Base-by-base conservation (phyloP, 2,888 invertebrate species). In the Tyria jacobaeae region DNA sequence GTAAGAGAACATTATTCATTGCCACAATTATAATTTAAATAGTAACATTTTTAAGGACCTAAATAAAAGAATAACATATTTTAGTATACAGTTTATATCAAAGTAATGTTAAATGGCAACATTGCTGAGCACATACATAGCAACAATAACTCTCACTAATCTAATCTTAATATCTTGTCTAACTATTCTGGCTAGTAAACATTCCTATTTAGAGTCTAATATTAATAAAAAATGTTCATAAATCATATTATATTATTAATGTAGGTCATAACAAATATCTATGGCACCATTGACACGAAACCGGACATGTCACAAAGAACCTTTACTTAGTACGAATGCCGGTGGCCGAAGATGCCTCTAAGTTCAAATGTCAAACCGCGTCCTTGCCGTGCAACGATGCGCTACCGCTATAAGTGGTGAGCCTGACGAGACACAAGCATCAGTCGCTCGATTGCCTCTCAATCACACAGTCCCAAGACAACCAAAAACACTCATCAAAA, bases 341-440 rank as follows among this genome's bases (percentile, higher is more conserved):
- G 62, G 73, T 81, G 82, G 74, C 76, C 83, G 84, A 83, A 86
- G 89, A 89, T 80, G 76, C 62, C 48, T 84, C 86, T 89, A 87
- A 90, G 91, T 92, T 91, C 90, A 92, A 92, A 93, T 93, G 93
- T 91, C 93, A 89, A 83, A 76, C 76, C 71, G 80, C 85, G 92
- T 91, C 93, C 92, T 91, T 89, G 92, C 83, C 70, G 57, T 59
- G 73, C 70, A 66, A 75, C 73, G 79, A 76, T 68, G 78, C 75
- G 78, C 81, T 66, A 70, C 76, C 76, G 66, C 64, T 92, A 93
- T 92, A 94, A 88, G 91, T 87, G 79, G 73, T 68, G 64, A 66
- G 71, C 72, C 78, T 80, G 61, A 62, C 86, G 64, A 71, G 75
- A 62, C 74, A 78, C 67, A 62, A 73, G 82, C 88, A 92, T 90